Evolutionary conservation across 2,797 vertebrate genomes (phyloP).

Genomic region (Enoplosus armatus): DNA sequence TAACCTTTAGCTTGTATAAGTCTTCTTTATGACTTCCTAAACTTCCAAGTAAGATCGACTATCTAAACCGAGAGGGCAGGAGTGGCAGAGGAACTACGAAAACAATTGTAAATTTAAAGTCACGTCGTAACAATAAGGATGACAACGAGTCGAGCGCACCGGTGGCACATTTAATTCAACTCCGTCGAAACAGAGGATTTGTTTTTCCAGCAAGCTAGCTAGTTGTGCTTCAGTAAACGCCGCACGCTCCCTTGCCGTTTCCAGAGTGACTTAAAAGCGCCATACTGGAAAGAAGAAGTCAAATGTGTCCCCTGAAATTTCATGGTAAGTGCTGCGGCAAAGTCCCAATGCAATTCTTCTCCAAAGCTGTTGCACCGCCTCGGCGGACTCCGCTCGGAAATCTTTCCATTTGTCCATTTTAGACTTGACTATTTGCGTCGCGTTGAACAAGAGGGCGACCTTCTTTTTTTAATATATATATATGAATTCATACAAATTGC

Average conservation of each 20-base stretch:
- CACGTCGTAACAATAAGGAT: constrained; percentile 11
- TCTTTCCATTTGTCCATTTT: background rate
- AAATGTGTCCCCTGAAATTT: background rate
- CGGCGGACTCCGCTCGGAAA: background rate
- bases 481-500: rapidly evolving
- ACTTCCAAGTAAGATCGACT: rapidly evolving
- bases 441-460: rapidly evolving
- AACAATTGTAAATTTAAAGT: background rate
- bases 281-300: background rate
- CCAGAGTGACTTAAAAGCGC: rapidly evolving
- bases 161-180: background rate
- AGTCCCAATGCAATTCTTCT: background rate
- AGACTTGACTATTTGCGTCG: too few relatives aligned
- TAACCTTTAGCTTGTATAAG: rapidly evolving
- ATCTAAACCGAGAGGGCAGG: background rate
- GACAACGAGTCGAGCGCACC: background rate
- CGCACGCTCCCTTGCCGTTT: rapidly evolving
- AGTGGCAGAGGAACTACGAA: background rate
- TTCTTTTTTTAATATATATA: too few relatives aligned
- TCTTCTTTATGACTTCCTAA: rapidly evolving
- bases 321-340: constrained; percentile 32
- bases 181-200: background rate
- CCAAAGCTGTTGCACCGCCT: background rate
- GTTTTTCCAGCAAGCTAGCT: background rate
- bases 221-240: background rate